Evolutionary conservation across 2,888 invertebrate genomes (phyloP).

Genomic region (Laspeyria flexula): DNA sequence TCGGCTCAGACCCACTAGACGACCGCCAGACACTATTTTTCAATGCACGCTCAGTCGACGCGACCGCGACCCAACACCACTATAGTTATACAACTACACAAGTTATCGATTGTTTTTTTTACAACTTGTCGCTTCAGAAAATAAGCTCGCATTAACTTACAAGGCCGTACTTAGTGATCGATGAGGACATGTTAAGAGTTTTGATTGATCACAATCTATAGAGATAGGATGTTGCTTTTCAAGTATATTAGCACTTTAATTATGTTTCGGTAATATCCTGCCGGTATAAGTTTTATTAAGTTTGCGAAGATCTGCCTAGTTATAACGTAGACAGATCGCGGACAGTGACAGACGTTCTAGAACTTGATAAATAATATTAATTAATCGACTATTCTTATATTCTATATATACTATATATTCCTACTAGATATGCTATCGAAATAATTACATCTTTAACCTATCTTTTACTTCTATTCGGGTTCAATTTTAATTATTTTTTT

Average conservation of each 20-base stretch:
- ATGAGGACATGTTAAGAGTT: slow-evolving; percentile 20
- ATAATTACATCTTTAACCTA: too few relatives aligned
- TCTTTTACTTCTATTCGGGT: too few relatives aligned
- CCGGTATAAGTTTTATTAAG: slow-evolving; percentile 21
- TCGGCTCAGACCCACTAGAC: slow-evolving; percentile 56
- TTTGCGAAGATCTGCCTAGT: slow-evolving; percentile 3
- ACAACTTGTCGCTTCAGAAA: slow-evolving; percentile 28
- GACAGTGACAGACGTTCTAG: background rate
- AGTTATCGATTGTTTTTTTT: slow-evolving; percentile 38
- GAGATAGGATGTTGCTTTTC: slow-evolving; percentile 11
- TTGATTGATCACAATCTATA: slow-evolving; percentile 32
- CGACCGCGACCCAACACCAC: slow-evolving; percentile 44
- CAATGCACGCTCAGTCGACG: slow-evolving; percentile 51
- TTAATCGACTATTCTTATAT: too few relatives aligned
- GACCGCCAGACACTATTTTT: slow-evolving; percentile 72
- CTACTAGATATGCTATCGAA: too few relatives aligned
- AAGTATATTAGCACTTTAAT: slow-evolving; percentile 14
- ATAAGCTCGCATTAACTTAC: slow-evolving; percentile 18
- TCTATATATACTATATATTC: too few relatives aligned
- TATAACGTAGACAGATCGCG: background rate
- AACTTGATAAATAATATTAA: too few relatives aligned
- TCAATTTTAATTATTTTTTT: too few relatives aligned
- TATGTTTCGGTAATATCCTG: slow-evolving; percentile 7
- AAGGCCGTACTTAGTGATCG: slow-evolving; percentile 23
- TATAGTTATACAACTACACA: slow-evolving; percentile 27